Base-by-base conservation (phyloP, 2,113 vertebrate genomes). In the Clinocottus analis region DNA sequence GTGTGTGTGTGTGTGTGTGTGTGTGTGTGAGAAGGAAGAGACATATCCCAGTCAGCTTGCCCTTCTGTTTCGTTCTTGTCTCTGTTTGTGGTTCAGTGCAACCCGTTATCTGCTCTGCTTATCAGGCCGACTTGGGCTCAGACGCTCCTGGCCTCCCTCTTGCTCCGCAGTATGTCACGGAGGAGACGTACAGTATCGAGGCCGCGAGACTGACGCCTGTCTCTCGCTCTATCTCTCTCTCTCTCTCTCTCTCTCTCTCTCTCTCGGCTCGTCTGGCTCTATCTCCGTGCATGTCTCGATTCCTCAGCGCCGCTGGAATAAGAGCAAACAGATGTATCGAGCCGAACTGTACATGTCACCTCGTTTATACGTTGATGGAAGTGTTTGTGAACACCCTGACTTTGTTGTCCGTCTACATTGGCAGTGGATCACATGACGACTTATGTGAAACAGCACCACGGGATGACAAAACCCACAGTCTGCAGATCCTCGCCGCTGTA, bases 61-160 rank as follows among this genome's bases (percentile, higher is more conserved):
- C 77, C 82, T 80, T 77, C 71, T 66, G 58, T 69, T 66, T 79
- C 2, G 17, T 45, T 55, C 49, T 60, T 41, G 69, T 78, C 77
- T 81, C 73, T 16, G 61, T 75, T 76, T 81, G 66, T 47, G 67
- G 68, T 87, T 91, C 74, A 79, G 62, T 70, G 51, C 60, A 84
- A 72, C 82, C 29, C 72, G 66, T 88, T 89, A 92, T 92, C 92
- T 55, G 62, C 65, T 27, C 16, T 31, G 49, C 86, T 91, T 92
- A 90, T 91, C 91, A 63, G 69, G 56, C 56, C 37, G 25, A 77
- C 81, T 84, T 59, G 27, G 73, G 82, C 82, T 70, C 86, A 82
- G 77, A 91, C 83, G 56, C 86, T 74, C 77, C 85, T 66, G 73
- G 75, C 82, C 76, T 86, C 75, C 85, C 77, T 82, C 75, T 56